Evolutionary conservation across 2,113 vertebrate species (phyloP), one percentile per base, ranked within the genome.

Genomic region (Zosterops lateralis): DNA sequence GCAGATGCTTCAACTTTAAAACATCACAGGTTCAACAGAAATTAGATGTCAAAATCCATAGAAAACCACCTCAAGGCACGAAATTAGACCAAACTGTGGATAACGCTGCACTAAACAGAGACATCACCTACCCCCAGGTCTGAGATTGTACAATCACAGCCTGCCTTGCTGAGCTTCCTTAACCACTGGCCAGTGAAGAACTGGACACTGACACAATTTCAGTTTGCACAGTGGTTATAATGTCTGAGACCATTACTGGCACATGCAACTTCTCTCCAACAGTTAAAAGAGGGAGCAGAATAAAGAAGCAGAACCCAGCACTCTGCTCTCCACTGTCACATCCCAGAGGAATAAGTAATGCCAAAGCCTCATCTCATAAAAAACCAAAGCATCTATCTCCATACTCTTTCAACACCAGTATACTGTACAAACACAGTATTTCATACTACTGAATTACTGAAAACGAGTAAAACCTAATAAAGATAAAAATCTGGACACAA

Each of bases 111-210:
- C 19, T 38, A 7, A 87, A 82, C 13, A 61, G 44, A 90, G 22
- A 62, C 3, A 56, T 2, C 44, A n/a, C 19, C 28, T 11, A 74
- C 13, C 25, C 17, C 19, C 29, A 34, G n/a, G 36, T 48, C 50
- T 19, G 42, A 57, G 81, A 38, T 50, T 3, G 3, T 38, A 38
- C 25, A 57, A 36, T 18, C 60, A 54, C 51, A 54, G 36, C 3
- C 57, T 61, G 57, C 50, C 53, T 38, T 0, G 0, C 66, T 31
- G 81, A 89, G 66, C 67, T 82, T 75, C 0, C 1, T 79, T 75
- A 92, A 64, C 31, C 2, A 6, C 26, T 9, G 50, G 29, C 6
- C 70, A 44, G 26, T 7, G 47, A 87, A 18, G 40, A 64, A 71
- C 76, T 1, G 9, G 3, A 83, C 50, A 15, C 40, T 13, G 53